A percentile compares a stretch with the other conserved stretches of the same genome.
phyloP scores from a whole-genome alignment of 2,797 vertebrate species.

The Sebastes alutus region DNA sequence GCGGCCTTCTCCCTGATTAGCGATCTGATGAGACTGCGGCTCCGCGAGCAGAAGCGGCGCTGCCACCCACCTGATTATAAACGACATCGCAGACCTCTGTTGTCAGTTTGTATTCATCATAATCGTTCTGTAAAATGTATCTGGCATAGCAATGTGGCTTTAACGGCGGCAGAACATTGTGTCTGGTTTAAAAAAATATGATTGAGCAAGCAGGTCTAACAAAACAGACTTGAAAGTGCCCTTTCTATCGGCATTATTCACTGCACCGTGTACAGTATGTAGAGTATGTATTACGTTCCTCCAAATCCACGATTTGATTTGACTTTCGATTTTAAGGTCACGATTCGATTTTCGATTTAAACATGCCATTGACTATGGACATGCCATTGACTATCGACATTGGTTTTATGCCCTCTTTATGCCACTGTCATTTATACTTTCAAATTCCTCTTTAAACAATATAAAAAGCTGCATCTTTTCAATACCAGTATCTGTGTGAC shows the following conservation, averaged over 20 bases:
- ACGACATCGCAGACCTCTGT: slow-evolving; percentile 25
- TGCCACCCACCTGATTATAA: slow-evolving; percentile 53
- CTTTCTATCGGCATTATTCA: not conserved
- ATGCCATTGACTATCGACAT: fast-evolving
- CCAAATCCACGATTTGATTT: too few species aligned
- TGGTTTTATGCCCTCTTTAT: too few species aligned
- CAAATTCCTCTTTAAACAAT: too few species aligned
- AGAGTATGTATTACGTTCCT: not conserved
- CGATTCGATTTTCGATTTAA: too few species aligned
- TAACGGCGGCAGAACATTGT: slow-evolving; percentile 1
- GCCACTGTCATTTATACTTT: too few species aligned
- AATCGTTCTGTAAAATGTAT: slow-evolving; percentile 36
- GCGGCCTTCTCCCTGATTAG: slow-evolving; percentile 56
- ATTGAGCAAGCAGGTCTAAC: not conserved
- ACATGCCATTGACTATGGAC: too few species aligned
- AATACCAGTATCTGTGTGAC: too few species aligned
- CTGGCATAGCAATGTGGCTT: slow-evolving; percentile 1
- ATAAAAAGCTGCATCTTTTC: too few species aligned
- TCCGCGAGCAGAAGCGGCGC: slow-evolving; percentile 13
- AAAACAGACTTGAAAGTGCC: not conserved
- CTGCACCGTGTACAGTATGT: not conserved
- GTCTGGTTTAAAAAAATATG: not conserved
- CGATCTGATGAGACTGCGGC: slow-evolving; percentile 53
- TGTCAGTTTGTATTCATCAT: slow-evolving; percentile 60
- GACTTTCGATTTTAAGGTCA: too few species aligned